A percentile compares a stretch with the other conserved stretches of the same genome.
Conservation (phyloP, 2,113 vertebrate genomes). For the Struthio camelus region DNA sequence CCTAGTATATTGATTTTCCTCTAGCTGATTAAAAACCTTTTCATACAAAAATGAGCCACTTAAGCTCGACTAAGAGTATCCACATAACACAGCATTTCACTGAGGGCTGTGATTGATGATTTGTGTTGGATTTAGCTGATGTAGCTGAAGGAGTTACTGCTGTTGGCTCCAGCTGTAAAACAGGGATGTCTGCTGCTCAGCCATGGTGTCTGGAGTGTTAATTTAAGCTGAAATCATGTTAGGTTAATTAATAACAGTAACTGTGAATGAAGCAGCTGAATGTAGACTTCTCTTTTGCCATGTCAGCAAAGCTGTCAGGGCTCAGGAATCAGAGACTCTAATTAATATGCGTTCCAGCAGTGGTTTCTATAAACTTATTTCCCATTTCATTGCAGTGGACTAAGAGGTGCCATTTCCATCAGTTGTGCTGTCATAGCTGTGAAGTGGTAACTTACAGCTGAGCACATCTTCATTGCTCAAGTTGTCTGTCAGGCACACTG, state of each 20-base stretch:
- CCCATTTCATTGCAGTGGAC: not conserved
- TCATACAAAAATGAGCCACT: not conserved
- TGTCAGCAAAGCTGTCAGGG: slow-evolving; percentile 38
- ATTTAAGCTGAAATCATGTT: slow-evolving; percentile 51
- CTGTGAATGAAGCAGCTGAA: slow-evolving; percentile 34
- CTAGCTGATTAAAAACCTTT: not conserved
- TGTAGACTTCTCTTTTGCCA: not conserved
- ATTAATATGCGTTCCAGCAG: slow-evolving; percentile 14
- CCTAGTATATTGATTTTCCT: not conserved
- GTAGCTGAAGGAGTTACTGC: not conserved
- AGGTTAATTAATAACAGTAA: slow-evolving; percentile 57
- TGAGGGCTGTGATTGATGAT: not conserved
- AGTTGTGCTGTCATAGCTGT: not conserved
- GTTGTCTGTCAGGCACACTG: not conserved
- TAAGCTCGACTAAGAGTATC: not conserved
- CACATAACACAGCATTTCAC: not conserved
- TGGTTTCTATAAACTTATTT: not conserved
- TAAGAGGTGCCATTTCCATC: not conserved
- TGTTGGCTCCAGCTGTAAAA: not conserved
- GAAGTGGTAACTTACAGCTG: not conserved
- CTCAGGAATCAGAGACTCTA: not conserved
- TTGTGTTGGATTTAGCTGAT: not conserved
- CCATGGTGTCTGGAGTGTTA: not conserved
- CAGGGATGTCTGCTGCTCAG: not conserved
- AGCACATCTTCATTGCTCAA: not conserved